Evolutionary conservation across 1,140 invertebrate genomes (phyloP).

Genomic region (Leptinotarsa defecta): DNA sequence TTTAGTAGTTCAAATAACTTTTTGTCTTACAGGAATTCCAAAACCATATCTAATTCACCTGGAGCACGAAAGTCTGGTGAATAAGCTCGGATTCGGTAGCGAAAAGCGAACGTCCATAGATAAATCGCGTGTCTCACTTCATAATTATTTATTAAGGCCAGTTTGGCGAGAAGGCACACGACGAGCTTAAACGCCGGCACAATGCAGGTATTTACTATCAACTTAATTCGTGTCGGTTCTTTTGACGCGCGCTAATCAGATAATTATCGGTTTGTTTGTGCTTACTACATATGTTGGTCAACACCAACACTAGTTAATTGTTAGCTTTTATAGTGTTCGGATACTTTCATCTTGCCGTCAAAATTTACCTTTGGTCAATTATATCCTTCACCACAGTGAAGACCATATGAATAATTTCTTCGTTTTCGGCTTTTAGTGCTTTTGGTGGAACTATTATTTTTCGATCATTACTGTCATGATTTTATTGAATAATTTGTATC

Average conservation of each 20-base stretch:
- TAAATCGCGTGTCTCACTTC: conserved; percentile 5
- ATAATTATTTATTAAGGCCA: not conserved
- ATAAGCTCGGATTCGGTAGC: not conserved
- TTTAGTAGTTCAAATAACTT: too few species aligned
- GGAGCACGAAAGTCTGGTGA: not conserved
- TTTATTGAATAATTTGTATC: not conserved
- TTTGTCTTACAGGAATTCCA: too few species aligned
- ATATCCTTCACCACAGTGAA: not conserved
- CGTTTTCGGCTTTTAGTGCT: not conserved
- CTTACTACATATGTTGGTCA: conserved; percentile 8
- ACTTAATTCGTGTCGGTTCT: conserved; percentile 2
- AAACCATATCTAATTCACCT: too few species aligned
- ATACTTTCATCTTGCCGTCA: not conserved
- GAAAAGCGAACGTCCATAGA: conserved; percentile 2
- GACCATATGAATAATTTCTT: not conserved
- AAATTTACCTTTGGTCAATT: not conserved
- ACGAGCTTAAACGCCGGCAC: conserved; percentile 1
- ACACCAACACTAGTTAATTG: conserved; percentile 6
- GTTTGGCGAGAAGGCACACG: conserved; percentile 2
- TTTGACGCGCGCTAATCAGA: conserved; percentile 2
- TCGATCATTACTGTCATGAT: conserved; percentile 6
- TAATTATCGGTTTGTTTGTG: conserved; percentile 6
- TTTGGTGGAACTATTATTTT: not conserved
- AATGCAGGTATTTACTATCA: conserved; percentile 2
- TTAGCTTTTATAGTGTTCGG: not conserved